Evolutionary conservation across 2,888 invertebrate species (phyloP), one percentile per base, ranked within the genome.

Genomic region (Chydorus sphaericus): DNA sequence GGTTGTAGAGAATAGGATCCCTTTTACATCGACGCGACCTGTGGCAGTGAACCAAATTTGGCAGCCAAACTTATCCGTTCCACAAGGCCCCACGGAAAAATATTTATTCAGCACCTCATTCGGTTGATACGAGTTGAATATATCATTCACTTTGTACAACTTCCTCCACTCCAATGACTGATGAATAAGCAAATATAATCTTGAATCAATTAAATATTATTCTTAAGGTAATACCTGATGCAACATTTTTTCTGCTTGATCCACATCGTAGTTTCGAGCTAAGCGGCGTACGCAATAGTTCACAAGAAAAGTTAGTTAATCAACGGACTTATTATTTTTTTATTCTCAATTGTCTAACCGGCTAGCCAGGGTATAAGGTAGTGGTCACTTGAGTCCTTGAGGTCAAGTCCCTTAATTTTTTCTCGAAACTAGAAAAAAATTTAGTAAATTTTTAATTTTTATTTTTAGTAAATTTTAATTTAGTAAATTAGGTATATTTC

Each of bases 201-300:
- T 11, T 28, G 29, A n/a, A 28, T 11, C 29, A 14, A 4, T 11
- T 16, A 28, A n/a, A n/a, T n/a, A 4, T n/a, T n/a, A n/a, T n/a
- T n/a, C n/a, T n/a, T n/a, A n/a, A n/a, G n/a, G n/a, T n/a, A 82
- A 80, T 73, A 91, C 91, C 66, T 85, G 82, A 73, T 87, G 74
- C 3, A 92, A 72, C 92, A 92, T 92, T 72, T 86, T 85, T 69
- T 91, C 92, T 0, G 92, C 87, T n/a, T 85, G 88, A 54, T 78
- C 81, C 1, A 82, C 67, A 66, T 91, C 82, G 82, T 88, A 92
- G 70, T 83, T 84, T 66, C 92, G 76, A 3, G 92, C 92, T 89
- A n/a, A n/a, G 74, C 59, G 18, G 78, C 79, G 63, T 60, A 63
- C 59, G 61, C 57, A 50, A 60, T 54, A 39, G n/a, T n/a, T n/a